These are phyloP conservation scores for Patella pellucida DNA, from an alignment of 2,888 invertebrate species.

Conservation along the genomic window DNA sequence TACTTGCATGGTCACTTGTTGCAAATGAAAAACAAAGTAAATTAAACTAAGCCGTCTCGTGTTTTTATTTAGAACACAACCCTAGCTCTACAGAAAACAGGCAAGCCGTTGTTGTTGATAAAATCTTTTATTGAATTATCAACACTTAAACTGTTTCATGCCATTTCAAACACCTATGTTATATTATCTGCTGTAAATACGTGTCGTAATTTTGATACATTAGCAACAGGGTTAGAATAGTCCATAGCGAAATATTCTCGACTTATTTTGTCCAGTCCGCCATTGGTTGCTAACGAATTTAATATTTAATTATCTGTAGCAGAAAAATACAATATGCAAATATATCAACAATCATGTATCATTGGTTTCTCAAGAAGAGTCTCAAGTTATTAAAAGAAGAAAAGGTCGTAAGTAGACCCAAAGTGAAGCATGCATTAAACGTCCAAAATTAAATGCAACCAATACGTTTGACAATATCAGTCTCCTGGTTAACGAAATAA, in stretches of 20 bases:
- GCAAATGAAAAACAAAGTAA: not conserved
- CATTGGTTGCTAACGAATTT: no score
- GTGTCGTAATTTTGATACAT: not conserved
- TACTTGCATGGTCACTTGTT: not conserved
- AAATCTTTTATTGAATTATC: conserved; percentile 5
- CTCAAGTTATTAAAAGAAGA: no score
- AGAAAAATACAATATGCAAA: no score
- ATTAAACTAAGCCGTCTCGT: not conserved
- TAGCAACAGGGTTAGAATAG: not conserved
- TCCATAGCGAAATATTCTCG: not conserved
- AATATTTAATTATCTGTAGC: no score
- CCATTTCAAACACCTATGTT: not conserved
- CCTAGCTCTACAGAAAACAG: not conserved
- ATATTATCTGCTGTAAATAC: not conserved
- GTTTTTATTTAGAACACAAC: not conserved
- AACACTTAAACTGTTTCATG: not conserved
- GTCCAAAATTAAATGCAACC: no score
- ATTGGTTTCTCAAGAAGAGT: no score
- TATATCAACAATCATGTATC: no score
- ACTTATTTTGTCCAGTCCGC: not conserved
- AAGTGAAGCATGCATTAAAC: no score
- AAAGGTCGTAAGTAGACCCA: no score
- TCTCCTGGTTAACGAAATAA: no score
- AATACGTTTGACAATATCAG: no score
- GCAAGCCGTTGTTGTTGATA: not conserved